Evolutionary conservation across 2,888 invertebrate genomes (phyloP), one percentile per base, ranked within the genome.

Genomic region (Trichogramma dendrolimi): DNA sequence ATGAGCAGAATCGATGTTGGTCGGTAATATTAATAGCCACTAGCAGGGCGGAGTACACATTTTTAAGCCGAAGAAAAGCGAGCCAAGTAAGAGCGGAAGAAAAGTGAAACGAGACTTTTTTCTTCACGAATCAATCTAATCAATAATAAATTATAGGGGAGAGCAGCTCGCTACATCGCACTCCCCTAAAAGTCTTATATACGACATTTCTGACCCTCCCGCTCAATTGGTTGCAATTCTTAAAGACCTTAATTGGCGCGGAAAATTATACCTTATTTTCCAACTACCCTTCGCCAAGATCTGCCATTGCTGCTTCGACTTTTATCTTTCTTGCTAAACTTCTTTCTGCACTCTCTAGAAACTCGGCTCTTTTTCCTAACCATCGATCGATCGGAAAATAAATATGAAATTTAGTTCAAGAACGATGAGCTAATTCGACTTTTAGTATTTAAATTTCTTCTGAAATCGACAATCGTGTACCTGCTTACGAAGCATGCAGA

Each of bases 221-320:
- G 77, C 77, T 78, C 78, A 76, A 79, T 79, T 79, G 79, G 77
- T 78, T 74, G 72, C 77, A 77, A 78, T 78, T 78, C 79, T 79
- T 79, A 76, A 79, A 79, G 79, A 79, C 79, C 79, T 79, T 79
- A 79, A 79, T 79, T 79, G 79, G 78, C 74, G 78, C 77, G 77
- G 76, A 77, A 79, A 78, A 79, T 79, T 79, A 79, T 78, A 79
- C 77, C 79, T 78, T 78, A 78, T 78, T 77, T 69, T 54, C 58
- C 49, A 60, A 60, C 57, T 57, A 60, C 60, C 63, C 63, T 50
- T 53, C 53, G 47, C 53, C 40, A 48, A 50, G 5, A 39, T 60
- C 46, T 59, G 27, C 40, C 41, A 39, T 47, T 27, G 46, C 55
- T 53, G 50, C 54, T 57, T 50, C 58, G 55, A 66, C 54, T 59